phyloP scores from a whole-genome alignment of 2,113 vertebrate genomes.

The Anhinga rufa region DNA sequence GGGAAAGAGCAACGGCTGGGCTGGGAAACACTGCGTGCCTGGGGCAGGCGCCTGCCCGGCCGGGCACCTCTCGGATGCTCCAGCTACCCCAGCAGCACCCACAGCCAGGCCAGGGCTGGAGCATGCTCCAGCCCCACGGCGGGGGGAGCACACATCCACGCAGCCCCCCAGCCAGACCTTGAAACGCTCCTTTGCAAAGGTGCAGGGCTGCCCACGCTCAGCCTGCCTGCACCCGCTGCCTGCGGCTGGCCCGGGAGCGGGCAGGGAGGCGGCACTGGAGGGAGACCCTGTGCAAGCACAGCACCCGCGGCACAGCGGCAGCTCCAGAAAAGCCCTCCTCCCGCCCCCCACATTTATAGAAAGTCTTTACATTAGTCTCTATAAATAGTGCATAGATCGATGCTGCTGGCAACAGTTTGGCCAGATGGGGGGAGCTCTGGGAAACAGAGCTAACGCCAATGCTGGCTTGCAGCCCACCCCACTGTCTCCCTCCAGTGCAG shows the following conservation, averaged over 20 bases:
- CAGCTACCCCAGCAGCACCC: background rate
- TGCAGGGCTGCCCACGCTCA: background rate
- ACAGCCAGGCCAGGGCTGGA: background rate
- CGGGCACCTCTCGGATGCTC: background rate
- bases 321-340: background rate
- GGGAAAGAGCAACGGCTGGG: fast-evolving
- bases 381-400: background rate
- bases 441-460: background rate
- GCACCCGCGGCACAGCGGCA: background rate
- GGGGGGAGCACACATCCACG: background rate
- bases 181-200: background rate
- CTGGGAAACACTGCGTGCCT: background rate
- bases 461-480: background rate
- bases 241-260: fast-evolving
- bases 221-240: background rate
- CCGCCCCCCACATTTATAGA: background rate
- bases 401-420: background rate
- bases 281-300: background rate
- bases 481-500: background rate
- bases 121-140: background rate
- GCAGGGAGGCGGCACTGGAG: background rate
- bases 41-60: fast-evolving
- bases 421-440: background rate
- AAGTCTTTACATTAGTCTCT: background rate
- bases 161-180: fast-evolving